Evolutionary conservation across 1,140 invertebrate species (phyloP).

Genomic region (Thalassaphorura encarpata): DNA sequence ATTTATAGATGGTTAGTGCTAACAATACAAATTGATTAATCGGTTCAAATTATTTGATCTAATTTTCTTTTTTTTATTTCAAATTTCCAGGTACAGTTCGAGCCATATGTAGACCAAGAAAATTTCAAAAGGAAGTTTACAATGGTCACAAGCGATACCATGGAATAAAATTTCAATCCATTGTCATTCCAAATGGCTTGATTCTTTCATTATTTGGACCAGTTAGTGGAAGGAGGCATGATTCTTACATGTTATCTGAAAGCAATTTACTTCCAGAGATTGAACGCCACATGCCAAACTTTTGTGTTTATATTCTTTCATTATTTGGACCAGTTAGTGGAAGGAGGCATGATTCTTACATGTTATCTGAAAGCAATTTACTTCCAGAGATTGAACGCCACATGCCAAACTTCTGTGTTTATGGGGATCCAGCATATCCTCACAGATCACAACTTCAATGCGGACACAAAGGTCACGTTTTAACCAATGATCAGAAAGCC

Average conservation of each 20-base stretch:
- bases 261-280: neutral
- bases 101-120: neutral
- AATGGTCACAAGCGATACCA: constrained; percentile 6
- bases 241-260: constrained; percentile 1
- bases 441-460: neutral
- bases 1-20: neutral
- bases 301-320: too few relatives aligned
- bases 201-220: neutral
- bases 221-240: constrained; percentile 1
- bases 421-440: constrained; percentile 16
- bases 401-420: neutral
- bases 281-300: neutral
- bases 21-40: neutral
- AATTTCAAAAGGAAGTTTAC: neutral
- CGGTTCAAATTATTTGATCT: neutral
- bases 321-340: neutral
- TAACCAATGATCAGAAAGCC: neutral
- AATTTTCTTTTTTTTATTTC: too few relatives aligned
- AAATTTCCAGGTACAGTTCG: constrained; percentile 3
- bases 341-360: constrained; percentile 9
- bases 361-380: neutral
- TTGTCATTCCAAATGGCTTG: neutral
- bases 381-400: neutral
- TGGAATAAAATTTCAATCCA: constrained; percentile 5
- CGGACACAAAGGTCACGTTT: neutral